Evolutionary conservation across 2,113 vertebrate species (phyloP), one percentile per base, ranked within the genome.

Genomic region (Dipodomys spectabilis): DNA sequence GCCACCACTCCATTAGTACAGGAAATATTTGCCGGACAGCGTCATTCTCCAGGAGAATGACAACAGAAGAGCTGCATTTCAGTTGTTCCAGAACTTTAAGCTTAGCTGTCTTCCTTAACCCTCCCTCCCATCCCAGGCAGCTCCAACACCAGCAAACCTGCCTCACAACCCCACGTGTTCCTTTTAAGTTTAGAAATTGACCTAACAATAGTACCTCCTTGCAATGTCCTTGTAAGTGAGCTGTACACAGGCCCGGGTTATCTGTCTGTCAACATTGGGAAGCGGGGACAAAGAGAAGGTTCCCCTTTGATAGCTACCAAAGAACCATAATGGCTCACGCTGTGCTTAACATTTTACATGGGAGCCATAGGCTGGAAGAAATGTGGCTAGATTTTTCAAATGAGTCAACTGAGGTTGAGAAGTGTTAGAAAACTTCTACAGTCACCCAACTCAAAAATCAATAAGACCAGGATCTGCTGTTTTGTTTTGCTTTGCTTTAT

Each of bases 21-120:
- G 82, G 94, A 96, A 96, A 96, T 94, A 85, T 67, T 93, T 94
- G 71, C 82, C 92, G 89, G 73, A 77, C n/a, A 88, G 30, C 16
- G 1, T 91, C 85, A 88, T 67, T 28, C 39, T 84, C 68, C 67
- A 85, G 81, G 84, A 85, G 85, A 53, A 95, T 72, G 53, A 79
- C 67, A 65, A 78, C 80, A 77, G 77, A 71, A 91, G 89, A 16
- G 57, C 93, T 28, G 3, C 7, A 27, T 77, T 83, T 92, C 82
- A 64, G 84, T 72, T 94, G 83, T 91, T 65, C 93, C 69, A 44
- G 82, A 81, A 79, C 45, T 79, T 65, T 93, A n/a, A 77, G 77
- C 69, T 84, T 78, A 60, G 53, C 72, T 39, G 72, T 32, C 19
- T 75, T 88, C 77, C 60, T 85, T 92, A 81, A 68, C 85, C 91